phyloP scores from a whole-genome alignment of 2,888 invertebrate genomes.

The Pseudanteris insignis region DNA sequence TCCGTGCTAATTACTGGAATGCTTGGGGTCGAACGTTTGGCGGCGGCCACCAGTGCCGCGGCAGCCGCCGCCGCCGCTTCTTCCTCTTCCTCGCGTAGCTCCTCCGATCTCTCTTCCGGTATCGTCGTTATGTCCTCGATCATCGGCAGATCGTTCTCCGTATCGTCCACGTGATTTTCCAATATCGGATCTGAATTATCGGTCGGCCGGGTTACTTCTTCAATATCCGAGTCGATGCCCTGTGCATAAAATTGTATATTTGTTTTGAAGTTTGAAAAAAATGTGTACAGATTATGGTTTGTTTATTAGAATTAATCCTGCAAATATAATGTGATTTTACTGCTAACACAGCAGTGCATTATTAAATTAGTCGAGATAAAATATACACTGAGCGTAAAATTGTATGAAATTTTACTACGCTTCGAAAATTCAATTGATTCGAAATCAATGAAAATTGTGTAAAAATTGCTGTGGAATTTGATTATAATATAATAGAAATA shows the following conservation, averaged over 20 bases:
- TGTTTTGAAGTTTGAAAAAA: too few relatives aligned
- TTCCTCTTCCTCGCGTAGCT: conserved; percentile 68
- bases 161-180: conserved; percentile 58
- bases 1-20: conserved; percentile 53
- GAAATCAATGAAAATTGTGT: too few relatives aligned
- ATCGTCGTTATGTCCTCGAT: conserved; percentile 64
- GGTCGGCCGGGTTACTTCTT: conserved; percentile 80
- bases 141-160: conserved; percentile 56
- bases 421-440: too few relatives aligned
- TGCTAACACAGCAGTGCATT: too few relatives aligned
- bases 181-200: conserved; percentile 68
- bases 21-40: conserved; percentile 48
- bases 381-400: too few relatives aligned
- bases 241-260: conserved; percentile 57
- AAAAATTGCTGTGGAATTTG: too few relatives aligned
- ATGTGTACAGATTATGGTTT: too few relatives aligned
- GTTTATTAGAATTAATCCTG: too few relatives aligned
- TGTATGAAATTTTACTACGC: too few relatives aligned
- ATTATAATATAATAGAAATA: too few relatives aligned
- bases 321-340: too few relatives aligned
- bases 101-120: conserved; percentile 71
- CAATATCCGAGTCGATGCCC: conserved; percentile 89
- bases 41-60: conserved; percentile 44
- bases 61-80: conserved; percentile 62
- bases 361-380: too few relatives aligned